These are phyloP conservation scores for Cephonodes hylas DNA, from an alignment of 2,888 invertebrate species.

Conservation along the genomic window DNA sequence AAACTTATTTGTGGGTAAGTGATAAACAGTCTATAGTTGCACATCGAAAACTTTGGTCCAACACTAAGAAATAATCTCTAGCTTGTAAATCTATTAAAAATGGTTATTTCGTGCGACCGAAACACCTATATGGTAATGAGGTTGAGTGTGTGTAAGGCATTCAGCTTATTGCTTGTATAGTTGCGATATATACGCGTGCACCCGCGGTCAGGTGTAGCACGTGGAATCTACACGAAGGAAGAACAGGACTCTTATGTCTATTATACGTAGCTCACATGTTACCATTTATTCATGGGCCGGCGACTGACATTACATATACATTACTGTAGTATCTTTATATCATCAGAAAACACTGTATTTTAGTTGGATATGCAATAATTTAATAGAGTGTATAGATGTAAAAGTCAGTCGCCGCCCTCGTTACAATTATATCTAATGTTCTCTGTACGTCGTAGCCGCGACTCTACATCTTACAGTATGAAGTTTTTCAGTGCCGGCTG, in stretches of 20 bases:
- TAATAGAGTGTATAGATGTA: too few relatives aligned
- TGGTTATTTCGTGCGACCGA: background rate
- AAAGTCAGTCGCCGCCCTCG: background rate
- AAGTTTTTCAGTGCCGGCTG: background rate
- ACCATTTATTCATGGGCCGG: slow-evolving; percentile 21
- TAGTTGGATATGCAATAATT: too few relatives aligned
- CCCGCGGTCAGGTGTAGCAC: slow-evolving; percentile 22
- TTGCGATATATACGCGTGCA: slow-evolving; percentile 15
- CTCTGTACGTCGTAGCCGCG: background rate
- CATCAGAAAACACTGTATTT: background rate
- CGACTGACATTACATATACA: background rate
- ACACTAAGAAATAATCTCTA: slow-evolving; percentile 1
- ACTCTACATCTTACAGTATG: background rate
- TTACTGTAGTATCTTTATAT: too few relatives aligned
- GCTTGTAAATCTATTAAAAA: background rate
- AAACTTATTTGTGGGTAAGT: background rate
- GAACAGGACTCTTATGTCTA: slow-evolving; percentile 53
- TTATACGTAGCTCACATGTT: slow-evolving; percentile 59
- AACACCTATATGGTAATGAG: background rate
- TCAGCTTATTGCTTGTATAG: slow-evolving; percentile 19
- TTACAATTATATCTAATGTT: background rate
- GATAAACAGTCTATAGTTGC: background rate
- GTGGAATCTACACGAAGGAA: slow-evolving; percentile 39
- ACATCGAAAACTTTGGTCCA: background rate
- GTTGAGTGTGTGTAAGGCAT: slow-evolving; percentile 20